Evolutionary conservation across 2,113 vertebrate species (phyloP).

Genomic region (Odontesthes bonariensis): DNA sequence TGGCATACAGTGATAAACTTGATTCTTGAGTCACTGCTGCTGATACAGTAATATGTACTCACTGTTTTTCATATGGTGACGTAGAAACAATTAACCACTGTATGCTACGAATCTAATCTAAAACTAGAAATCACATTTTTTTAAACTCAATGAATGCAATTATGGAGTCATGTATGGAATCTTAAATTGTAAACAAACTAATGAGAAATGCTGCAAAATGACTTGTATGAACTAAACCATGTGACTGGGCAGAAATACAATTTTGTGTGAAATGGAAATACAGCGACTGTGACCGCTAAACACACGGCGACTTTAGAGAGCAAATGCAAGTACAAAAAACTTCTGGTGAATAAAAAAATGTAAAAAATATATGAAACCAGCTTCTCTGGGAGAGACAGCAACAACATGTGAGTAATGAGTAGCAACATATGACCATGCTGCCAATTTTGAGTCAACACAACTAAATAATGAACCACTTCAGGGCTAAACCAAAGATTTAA

Average conservation of each 20-base stretch:
- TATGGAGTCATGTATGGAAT: no score
- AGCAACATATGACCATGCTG: no score
- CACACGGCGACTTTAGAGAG: not conserved
- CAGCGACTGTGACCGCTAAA: not conserved
- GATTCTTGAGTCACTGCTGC: no score
- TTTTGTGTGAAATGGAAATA: not conserved
- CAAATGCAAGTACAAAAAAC: no score
- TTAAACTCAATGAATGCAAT: no score
- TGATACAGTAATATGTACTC: no score
- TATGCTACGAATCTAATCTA: no score
- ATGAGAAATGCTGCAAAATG: not conserved
- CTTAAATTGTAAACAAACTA: not conserved
- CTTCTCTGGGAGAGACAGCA: not conserved
- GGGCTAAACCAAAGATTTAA: not conserved
- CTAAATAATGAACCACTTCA: not conserved
- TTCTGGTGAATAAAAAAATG: not conserved
- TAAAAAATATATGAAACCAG: not conserved
- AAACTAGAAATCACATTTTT: no score
- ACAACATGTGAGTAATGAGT: no score
- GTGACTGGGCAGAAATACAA: not conserved
- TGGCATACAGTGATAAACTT: no score
- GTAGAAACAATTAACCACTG: no score
- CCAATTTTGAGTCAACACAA: conserved; percentile 7
- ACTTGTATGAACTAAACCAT: not conserved
- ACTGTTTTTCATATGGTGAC: no score